Evolutionary conservation across 2,888 invertebrate genomes (phyloP), one percentile per base, ranked within the genome.

Genomic region (Electrophaes corylata): DNA sequence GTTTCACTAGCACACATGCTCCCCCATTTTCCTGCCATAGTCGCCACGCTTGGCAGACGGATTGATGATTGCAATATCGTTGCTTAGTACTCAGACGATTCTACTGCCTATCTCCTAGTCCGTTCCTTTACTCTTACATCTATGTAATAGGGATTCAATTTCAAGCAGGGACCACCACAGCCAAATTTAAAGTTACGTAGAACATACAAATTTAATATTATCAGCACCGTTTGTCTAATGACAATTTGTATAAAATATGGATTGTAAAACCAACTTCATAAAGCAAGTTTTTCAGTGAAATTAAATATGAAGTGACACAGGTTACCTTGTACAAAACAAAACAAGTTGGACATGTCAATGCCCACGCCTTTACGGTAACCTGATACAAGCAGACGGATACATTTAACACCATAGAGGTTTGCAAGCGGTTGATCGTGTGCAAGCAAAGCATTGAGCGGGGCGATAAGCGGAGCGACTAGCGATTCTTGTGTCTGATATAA

Each of bases 281-380:
- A 53, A 31, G 53, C 19, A 37, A 11, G 40, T 49, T 58, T 43
- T 58, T 31, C 35, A 11, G 0, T 49, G 18, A 53, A 3, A 14
- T 19, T 6, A 31, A 16, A 35, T 40, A 26, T n/a, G 16, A 3
- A 40, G 49, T 53, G 58, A 45, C 11, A 33, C 18, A 40, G 19
- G 40, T 16, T 80, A 76, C 81, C 81, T 73, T 83, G 87, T 86
- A 85, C 85, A 84, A 81, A 89, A 88, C 85, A 88, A 90, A 91
- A 91, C 89, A 88, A 88, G 85, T 84, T 78, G 81, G 83, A 88
- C 88, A 88, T 86, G 90, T 88, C 91, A 87, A 89, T 91, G 91
- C 91, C 91, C 90, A 91, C 91, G 91, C 91, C 88, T 91, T 86
- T 80, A 87, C 81, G 79, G 91, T 89, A 91, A 91, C 89, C 79